Percentiles rank a stretch among this genome's conserved stretches.
Evolutionary conservation across 1,140 invertebrate species (phyloP).

Genomic region (Caenorhabditis briggsae): DNA sequence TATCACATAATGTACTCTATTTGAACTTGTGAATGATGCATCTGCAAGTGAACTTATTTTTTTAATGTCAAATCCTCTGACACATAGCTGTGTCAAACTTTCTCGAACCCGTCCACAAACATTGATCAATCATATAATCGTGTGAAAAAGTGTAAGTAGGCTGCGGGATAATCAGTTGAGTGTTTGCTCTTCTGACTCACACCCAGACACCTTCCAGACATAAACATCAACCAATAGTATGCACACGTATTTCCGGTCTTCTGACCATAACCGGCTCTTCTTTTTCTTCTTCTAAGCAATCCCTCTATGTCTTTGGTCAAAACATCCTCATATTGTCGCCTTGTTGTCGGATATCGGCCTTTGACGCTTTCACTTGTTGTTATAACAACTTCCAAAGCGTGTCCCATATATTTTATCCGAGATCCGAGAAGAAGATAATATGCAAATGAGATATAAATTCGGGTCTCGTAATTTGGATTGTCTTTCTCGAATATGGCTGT

Average conservation of each 20-base stretch:
- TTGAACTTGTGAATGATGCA: no score
- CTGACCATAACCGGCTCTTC: constrained; percentile 48
- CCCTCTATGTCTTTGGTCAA: not conserved
- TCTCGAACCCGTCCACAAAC: constrained; percentile 11
- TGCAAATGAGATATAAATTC: constrained; percentile 51
- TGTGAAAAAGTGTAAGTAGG: constrained; percentile 32
- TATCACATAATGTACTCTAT: no score
- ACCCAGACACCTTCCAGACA: not conserved
- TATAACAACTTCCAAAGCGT: constrained; percentile 33
- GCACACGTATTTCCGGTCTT: constrained; percentile 48
- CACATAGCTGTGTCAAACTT: constrained; percentile 5
- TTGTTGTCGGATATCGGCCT: not conserved
- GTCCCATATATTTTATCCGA: constrained; percentile 3
- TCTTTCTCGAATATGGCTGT: not conserved
- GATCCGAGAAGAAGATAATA: constrained; percentile 38
- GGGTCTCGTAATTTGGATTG: constrained; percentile 11
- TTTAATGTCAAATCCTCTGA: not conserved
- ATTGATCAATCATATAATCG: constrained; percentile 6
- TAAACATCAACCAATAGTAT: constrained; percentile 1
- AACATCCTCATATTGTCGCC: not conserved
- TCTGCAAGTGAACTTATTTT: no score
- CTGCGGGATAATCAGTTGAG: constrained; percentile 27
- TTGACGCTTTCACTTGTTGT: constrained; percentile 49
- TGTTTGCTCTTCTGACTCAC: constrained; percentile 47
- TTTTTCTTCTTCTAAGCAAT: not conserved